phyloP scores from a whole-genome alignment of 2,888 invertebrate genomes.

The Electrophaes corylata region DNA sequence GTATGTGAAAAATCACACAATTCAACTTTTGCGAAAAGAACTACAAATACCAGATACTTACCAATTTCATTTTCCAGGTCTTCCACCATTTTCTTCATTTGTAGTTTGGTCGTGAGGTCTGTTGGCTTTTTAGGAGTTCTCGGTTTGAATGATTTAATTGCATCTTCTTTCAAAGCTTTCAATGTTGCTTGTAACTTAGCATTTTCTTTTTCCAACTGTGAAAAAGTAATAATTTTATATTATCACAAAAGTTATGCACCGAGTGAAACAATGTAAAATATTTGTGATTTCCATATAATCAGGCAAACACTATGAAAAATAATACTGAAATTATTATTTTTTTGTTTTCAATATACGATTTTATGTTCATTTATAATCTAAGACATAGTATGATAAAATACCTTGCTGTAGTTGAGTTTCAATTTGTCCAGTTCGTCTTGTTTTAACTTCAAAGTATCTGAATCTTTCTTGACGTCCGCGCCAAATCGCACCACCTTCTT shows the following conservation, averaged over 20 bases:
- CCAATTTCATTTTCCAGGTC: slow-evolving; percentile 95
- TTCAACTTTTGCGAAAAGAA: no score
- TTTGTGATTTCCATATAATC: no score
- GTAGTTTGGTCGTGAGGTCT: slow-evolving; percentile 88
- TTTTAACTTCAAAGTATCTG: slow-evolving; percentile 70
- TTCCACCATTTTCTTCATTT: slow-evolving; percentile 92
- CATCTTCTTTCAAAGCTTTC: slow-evolving; percentile 86
- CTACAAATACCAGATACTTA: slow-evolving; percentile 56
- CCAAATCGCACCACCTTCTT: slow-evolving; percentile 77
- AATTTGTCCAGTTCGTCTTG: slow-evolving; percentile 83
- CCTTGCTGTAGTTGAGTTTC: slow-evolving; percentile 79
- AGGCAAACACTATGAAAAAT: no score
- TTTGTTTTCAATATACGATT: neutral
- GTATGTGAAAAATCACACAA: no score
- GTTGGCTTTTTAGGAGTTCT: slow-evolving; percentile 89
- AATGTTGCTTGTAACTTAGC: slow-evolving; percentile 86
- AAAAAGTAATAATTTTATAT: slow-evolving; percentile 13
- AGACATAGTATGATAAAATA: slow-evolving; percentile 33
- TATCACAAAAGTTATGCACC: no score
- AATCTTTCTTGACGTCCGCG: slow-evolving; percentile 70
- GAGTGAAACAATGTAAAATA: no score
- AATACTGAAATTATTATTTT: no score
- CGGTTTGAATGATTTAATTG: slow-evolving; percentile 87
- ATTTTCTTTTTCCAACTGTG: slow-evolving; percentile 86
- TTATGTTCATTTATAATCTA: neutral